phyloP scores from a whole-genome alignment of 1,140 invertebrate genomes.

The Hycleus phaleratus region DNA sequence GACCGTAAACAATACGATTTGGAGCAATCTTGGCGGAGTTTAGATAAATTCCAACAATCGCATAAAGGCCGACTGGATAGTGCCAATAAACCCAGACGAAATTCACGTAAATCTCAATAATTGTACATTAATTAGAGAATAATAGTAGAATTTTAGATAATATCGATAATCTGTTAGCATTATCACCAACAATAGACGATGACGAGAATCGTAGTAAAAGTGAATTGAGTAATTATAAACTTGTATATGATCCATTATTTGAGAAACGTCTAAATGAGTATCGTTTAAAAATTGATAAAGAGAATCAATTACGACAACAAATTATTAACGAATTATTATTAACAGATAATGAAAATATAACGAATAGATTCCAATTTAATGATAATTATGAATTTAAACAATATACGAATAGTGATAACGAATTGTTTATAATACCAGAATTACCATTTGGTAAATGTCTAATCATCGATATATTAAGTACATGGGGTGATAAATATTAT shows the following conservation, averaged over 20 bases:
- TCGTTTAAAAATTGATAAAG: conserved; percentile 29
- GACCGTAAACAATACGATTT: conserved; percentile 21
- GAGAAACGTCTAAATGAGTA: conserved; percentile 24
- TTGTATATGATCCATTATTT: conserved; percentile 23
- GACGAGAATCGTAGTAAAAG: conserved; percentile 23
- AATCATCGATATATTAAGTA: conserved; percentile 61
- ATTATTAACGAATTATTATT: conserved; percentile 34
- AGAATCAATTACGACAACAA: conserved; percentile 29
- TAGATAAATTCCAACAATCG: conserved; percentile 29
- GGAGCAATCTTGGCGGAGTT: conserved; percentile 33
- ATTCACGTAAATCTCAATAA: conserved; percentile 1
- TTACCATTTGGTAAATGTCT: conserved; percentile 60
- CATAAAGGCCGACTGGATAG: conserved; percentile 33
- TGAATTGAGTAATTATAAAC: conserved; percentile 30
- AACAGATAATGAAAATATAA: conserved; percentile 31
- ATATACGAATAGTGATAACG: background rate
- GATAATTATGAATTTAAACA: background rate
- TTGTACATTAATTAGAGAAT: conserved; percentile 1
- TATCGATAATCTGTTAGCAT: conserved; percentile 6
- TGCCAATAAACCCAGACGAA: conserved; percentile 19
- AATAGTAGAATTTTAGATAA: conserved; percentile 1
- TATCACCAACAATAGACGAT: conserved; percentile 2
- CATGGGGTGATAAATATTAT: conserved; percentile 78
- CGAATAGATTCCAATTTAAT: background rate
- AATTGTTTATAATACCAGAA: conserved; percentile 55